phyloP scores from a whole-genome alignment of 2,888 invertebrate genomes.

The Limnephilus rhombicus region DNA sequence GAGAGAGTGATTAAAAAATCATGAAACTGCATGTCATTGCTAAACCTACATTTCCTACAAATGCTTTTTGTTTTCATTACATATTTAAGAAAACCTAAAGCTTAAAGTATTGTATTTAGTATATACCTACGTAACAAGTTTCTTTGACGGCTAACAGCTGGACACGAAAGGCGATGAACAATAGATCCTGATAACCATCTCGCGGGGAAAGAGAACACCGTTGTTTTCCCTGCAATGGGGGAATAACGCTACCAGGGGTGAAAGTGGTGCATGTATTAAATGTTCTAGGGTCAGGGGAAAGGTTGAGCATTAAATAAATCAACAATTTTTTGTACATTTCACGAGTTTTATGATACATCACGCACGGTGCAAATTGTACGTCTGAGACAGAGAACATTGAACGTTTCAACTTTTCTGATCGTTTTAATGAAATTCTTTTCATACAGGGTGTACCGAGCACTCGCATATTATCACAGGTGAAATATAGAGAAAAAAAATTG shows the following conservation, averaged over 20 bases:
- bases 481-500: background rate
- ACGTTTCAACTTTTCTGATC: background rate
- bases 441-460: background rate
- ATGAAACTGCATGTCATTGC: too few relatives aligned
- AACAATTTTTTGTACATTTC: background rate
- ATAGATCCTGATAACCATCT: conserved; percentile 10
- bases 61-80: too few relatives aligned
- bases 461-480: background rate
- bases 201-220: background rate
- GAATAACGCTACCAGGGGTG: background rate
- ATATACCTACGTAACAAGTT: too few relatives aligned
- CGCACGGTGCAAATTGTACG: background rate
- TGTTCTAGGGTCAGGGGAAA: background rate
- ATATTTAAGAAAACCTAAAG: too few relatives aligned
- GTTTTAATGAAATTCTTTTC: background rate
- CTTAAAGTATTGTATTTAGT: too few relatives aligned
- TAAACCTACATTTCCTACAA: too few relatives aligned
- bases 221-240: conserved; percentile 6
- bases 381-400: background rate
- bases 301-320: background rate
- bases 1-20: too few relatives aligned
- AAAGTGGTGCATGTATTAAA: conserved; percentile 18
- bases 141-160: background rate
- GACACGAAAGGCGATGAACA: background rate
- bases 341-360: background rate